Evolutionary conservation across 2,113 vertebrate species (phyloP).

Genomic region (Dipodomys stephensi): DNA sequence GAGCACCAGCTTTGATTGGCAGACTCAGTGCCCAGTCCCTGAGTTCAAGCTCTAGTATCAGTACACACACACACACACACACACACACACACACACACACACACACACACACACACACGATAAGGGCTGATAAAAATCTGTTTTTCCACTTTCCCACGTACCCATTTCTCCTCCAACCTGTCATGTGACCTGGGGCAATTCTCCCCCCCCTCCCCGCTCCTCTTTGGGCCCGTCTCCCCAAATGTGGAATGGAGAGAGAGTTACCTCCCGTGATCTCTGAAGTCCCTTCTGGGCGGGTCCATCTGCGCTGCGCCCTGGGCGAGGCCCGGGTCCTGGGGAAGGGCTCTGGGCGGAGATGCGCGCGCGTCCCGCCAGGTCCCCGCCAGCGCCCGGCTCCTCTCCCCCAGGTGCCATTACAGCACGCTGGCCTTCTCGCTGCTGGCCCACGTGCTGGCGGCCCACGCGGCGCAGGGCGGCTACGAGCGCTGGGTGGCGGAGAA

Average conservation of each 20-base stretch:
- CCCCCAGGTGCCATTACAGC: slow-evolving; percentile 94
- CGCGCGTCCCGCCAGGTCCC: neutral
- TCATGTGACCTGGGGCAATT: neutral
- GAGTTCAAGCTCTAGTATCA: too few species aligned
- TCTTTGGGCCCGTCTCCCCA: neutral
- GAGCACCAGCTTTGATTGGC: too few species aligned
- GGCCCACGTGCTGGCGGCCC: slow-evolving; percentile 91
- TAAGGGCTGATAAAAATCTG: neutral
- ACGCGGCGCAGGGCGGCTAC: slow-evolving; percentile 87
- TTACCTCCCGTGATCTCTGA: neutral
- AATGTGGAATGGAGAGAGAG: too few species aligned
- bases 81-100: too few species aligned
- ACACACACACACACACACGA: too few species aligned
- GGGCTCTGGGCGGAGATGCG: neutral
- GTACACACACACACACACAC: too few species aligned
- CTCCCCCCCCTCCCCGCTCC: neutral
- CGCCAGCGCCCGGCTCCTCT: neutral
- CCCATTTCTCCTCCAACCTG: neutral
- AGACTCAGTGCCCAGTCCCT: too few species aligned
- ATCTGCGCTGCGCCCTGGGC: too few species aligned
- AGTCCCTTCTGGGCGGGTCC: too few species aligned
- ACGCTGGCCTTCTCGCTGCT: slow-evolving; percentile 95
- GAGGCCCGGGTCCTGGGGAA: neutral
- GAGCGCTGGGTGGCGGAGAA: slow-evolving; percentile 92
- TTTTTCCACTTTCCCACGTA: neutral